A percentile compares a stretch with the other conserved stretches of the same genome.
Evolutionary conservation across 64 coral and sea anemone genomes (phyloP).

Genomic region (Porites lutea): DNA sequence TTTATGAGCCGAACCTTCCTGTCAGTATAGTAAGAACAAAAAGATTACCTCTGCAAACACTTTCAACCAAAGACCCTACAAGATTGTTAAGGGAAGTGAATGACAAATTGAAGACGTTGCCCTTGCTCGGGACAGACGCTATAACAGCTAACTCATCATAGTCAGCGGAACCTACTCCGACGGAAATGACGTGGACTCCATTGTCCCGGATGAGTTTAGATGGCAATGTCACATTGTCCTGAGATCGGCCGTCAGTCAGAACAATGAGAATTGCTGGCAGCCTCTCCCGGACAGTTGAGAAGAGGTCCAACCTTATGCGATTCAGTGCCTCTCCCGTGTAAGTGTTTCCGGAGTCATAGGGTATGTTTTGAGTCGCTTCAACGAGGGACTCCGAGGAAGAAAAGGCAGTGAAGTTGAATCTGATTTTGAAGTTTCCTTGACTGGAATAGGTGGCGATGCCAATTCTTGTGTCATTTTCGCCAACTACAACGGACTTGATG

Average conservation of each 20-base stretch:
- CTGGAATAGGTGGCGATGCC: not conserved
- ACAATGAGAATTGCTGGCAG: slow-evolving; percentile 1
- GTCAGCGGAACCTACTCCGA: slow-evolving; percentile 12
- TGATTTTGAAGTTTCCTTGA: not conserved
- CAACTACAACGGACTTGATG: not conserved
- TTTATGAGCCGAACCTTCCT: no score
- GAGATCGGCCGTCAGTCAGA: slow-evolving; percentile 10
- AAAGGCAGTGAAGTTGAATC: not conserved
- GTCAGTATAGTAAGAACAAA: no score
- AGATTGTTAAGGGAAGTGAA: not conserved
- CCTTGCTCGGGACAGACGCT: not conserved
- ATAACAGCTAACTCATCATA: slow-evolving; percentile 4
- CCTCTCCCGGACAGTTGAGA: not conserved
- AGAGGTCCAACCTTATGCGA: not conserved
- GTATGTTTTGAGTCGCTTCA: not conserved
- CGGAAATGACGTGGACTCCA: slow-evolving; percentile 9
- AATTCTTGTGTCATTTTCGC: slow-evolving; percentile 2
- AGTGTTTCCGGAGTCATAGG: not conserved
- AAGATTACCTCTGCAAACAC: slow-evolving; percentile 28
- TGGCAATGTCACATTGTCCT: slow-evolving; percentile 3
- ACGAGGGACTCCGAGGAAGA: not conserved
- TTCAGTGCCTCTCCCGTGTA: not conserved
- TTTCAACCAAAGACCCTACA: not conserved
- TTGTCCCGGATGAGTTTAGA: not conserved
- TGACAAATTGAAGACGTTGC: not conserved